Evolutionary conservation across 2,888 invertebrate genomes (phyloP).

Genomic region (Seira musarum): DNA sequence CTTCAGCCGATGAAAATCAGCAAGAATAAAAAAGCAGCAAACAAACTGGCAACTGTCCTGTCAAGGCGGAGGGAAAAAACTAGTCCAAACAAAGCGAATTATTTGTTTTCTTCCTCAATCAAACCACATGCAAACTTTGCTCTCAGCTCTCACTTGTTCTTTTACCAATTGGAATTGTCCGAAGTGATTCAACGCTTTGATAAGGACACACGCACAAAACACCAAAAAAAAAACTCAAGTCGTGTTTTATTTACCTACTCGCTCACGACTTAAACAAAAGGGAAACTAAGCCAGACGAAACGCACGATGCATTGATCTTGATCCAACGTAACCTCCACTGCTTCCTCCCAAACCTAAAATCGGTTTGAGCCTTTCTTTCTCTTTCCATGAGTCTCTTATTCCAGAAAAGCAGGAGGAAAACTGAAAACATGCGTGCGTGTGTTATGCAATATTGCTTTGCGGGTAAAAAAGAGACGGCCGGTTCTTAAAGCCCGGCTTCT

Average conservation of each 20-base stretch:
- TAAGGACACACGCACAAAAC: constrained; percentile 6
- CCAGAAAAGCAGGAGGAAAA: constrained; percentile 13
- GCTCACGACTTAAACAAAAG: no score
- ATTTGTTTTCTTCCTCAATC: background rate
- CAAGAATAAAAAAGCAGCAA: background rate
- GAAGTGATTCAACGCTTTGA: background rate
- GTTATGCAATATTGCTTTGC: background rate
- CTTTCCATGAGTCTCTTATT: constrained; percentile 38
- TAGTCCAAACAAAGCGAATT: background rate
- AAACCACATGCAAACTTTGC: background rate
- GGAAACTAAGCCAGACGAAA: no score
- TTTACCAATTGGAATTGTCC: constrained; percentile 15
- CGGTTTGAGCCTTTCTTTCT: constrained; percentile 41
- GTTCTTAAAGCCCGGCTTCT: background rate
- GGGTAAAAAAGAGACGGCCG: background rate
- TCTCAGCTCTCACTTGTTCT: background rate
- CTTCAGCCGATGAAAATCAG: no score
- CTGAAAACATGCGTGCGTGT: constrained; percentile 25
- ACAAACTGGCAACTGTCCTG: constrained; percentile 11
- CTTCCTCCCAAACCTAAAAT: constrained; percentile 37
- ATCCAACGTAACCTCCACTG: no score
- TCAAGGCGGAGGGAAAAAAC: constrained; percentile 10
- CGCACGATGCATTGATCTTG: no score
- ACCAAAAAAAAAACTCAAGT: background rate
- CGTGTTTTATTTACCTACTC: no score